Conservation (phyloP, 2,888 invertebrate genomes). For the Polia nebulosa region DNA sequence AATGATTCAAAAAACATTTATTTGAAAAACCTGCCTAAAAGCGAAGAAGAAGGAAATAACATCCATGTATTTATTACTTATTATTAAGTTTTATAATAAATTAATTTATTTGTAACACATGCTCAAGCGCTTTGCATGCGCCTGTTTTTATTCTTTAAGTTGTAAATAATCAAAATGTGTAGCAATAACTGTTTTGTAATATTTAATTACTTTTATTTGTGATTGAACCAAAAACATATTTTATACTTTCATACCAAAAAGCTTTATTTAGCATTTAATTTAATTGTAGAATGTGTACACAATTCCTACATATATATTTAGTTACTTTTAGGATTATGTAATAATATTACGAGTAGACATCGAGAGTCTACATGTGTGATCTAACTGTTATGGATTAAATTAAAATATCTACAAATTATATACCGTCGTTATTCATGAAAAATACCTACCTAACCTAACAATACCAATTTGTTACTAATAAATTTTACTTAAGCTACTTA, state of each 20-base stretch:
- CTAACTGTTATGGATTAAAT: not conserved
- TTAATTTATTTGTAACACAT: slow-evolving; percentile 18
- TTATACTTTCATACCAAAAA: slow-evolving; percentile 56
- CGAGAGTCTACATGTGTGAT: slow-evolving; percentile 20
- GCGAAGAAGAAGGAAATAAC: not conserved
- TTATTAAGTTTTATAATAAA: slow-evolving; percentile 16
- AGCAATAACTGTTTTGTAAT: slow-evolving; percentile 18
- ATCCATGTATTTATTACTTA: slow-evolving; percentile 38
- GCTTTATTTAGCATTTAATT: slow-evolving; percentile 39
- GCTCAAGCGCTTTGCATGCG: slow-evolving; percentile 50
- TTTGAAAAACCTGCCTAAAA: not conserved
- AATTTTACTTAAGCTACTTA: too few species aligned
- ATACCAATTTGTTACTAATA: slow-evolving; percentile 9
- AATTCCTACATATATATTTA: slow-evolving; percentile 1
- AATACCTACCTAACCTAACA: not conserved
- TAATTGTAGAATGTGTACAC: slow-evolving; percentile 30
- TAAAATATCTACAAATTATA: slow-evolving; percentile 21
- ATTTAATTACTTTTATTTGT: slow-evolving; percentile 16
- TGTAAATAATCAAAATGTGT: slow-evolving; percentile 33
- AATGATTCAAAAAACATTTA: not conserved
- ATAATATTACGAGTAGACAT: slow-evolving; percentile 12
- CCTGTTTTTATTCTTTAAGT: slow-evolving; percentile 17
- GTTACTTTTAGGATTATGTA: slow-evolving; percentile 26
- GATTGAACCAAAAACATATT: slow-evolving; percentile 38
- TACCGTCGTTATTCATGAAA: slow-evolving; percentile 17